Evolutionary conservation across 1,140 invertebrate genomes (phyloP), one percentile per base, ranked within the genome.

Genomic region (Acromyrmex heyeri): DNA sequence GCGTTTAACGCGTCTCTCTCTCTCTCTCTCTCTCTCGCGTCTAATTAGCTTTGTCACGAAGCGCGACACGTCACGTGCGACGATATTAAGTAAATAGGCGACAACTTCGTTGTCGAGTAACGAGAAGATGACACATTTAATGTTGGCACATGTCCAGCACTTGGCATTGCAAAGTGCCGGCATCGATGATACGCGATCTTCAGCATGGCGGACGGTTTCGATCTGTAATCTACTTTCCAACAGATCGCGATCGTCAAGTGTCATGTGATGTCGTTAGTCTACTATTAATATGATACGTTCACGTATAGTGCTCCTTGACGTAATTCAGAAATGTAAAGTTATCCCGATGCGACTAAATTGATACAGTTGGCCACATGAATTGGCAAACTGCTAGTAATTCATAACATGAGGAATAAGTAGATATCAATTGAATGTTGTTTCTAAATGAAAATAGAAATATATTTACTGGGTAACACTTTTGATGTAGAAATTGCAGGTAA

Each of bases 41-140:
- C 79, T 83, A 83, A 83, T 75, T 83, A 75, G 69, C 75, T 75
- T 75, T 75, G 69, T 83, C 79, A 83, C 79, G 79, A 83, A 83
- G 69, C 27, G 62, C 70, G 34, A 27, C 55, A 67, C 50, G 48
- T 81, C 77, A 69, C 77, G 65, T 69, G 79, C 57, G 57, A 75
- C 55, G 79, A 83, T 83, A 75, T 83, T 61, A 73, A 83, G 69
- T 75, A 83, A 83, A 83, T 83, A 83, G 24, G 38, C 14, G 34
- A n/a, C 48, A 38, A 70, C 55, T 34, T 61, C 38, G 69, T 73
- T 48, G 69, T 73, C 69, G 79, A 73, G 79, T 83, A 83, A 83
- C 79, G 55, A 83, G 79, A 55, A 73, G 79, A 83, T 83, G 79
- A 83, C 79, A 83, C 79, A 48, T 83, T 83, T 73, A 83, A 73